Percentiles rank a stretch among this genome's conserved stretches.
Evolutionary conservation across 2,797 vertebrate genomes (phyloP).

Genomic region (Sebastes hubbsi): DNA sequence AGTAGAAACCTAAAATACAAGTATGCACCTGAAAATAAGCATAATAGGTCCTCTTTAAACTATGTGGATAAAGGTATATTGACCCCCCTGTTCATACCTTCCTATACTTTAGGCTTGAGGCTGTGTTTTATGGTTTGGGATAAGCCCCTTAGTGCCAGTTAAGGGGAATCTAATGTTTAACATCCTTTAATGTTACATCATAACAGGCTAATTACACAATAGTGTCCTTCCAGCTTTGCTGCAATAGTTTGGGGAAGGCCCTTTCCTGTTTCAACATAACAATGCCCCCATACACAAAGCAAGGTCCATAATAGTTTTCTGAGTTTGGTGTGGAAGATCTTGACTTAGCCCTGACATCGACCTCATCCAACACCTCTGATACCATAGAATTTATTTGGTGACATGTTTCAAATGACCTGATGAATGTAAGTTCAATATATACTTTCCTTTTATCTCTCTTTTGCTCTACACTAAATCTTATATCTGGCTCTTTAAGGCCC

Average conservation of each 20-base stretch:
- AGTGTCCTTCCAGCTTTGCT: background rate
- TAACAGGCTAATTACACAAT: slow-evolving; percentile 4
- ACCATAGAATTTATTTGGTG: no score
- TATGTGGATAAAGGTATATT: background rate
- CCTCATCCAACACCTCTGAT: background rate
- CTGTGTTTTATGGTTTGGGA: background rate
- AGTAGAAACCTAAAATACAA: no score
- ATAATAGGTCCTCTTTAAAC: no score
- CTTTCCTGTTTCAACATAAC: slow-evolving; percentile 47
- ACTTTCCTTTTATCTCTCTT: background rate
- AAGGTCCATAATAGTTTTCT: background rate
- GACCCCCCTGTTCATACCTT: background rate
- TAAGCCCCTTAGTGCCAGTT: background rate
- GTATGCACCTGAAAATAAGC: no score
- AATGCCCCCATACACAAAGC: slow-evolving; percentile 1
- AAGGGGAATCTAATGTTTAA: background rate
- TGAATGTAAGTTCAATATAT: background rate
- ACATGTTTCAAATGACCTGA: background rate
- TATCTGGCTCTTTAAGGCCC: background rate
- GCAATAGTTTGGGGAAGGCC: slow-evolving; percentile 2
- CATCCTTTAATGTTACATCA: background rate
- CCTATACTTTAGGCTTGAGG: background rate
- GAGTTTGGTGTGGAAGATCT: background rate
- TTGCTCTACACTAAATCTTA: background rate
- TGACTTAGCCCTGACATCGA: background rate